Evolutionary conservation across 2,797 vertebrate genomes (phyloP), one percentile per base, ranked within the genome.

Genomic region (Antrozous pallidus): DNA sequence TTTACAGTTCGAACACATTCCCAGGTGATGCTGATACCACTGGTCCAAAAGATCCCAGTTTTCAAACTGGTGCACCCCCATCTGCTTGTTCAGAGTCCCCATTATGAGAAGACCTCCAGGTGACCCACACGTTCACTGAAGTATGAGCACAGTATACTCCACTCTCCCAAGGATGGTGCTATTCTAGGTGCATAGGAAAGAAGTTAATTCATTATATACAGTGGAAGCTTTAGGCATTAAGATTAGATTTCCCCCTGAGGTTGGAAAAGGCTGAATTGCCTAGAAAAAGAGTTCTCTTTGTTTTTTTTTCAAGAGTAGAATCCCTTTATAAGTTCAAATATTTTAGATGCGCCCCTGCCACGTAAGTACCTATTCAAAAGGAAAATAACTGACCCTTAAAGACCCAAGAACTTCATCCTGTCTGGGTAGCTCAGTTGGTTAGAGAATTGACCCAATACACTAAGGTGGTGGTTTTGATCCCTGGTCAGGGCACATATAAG

Each of bases 261-360:
- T 63, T 47, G 3, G 42, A 24, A 80, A 86, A 74, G 22, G 1
- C 26, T 47, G 58, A 86, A 65, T 86, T 63, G 22, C 86, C 47
- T 74, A 49, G 58, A 49, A 86, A 45, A 87, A 31, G 45, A 82
- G 47, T 56, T 65, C 47, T 54, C 82, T n/a, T n/a, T n/a, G 40
- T 42, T 31, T 36, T 73, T 79, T 86, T 86, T 79, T 85, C 73
- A 79, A 94, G 63, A 91, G 63, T 74, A 14, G 17, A 91, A 90
- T 80, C 13, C 38, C 54, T 74, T 74, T 40, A 67, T 74, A 63
- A 49, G 79, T 10, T 90, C 56, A 56, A 74, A 24, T 90, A 73
- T 47, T 24, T 54, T 73, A 65, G 33, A 38, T 63, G 54, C 3
- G 5, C 2, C 18, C 33, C 4, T 78, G 7, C 20, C 28, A 45